Percentiles rank a stretch among this genome's conserved stretches.
Evolutionary conservation across 2,888 invertebrate genomes (phyloP).

Genomic region (Flabesymbios commensalis): DNA sequence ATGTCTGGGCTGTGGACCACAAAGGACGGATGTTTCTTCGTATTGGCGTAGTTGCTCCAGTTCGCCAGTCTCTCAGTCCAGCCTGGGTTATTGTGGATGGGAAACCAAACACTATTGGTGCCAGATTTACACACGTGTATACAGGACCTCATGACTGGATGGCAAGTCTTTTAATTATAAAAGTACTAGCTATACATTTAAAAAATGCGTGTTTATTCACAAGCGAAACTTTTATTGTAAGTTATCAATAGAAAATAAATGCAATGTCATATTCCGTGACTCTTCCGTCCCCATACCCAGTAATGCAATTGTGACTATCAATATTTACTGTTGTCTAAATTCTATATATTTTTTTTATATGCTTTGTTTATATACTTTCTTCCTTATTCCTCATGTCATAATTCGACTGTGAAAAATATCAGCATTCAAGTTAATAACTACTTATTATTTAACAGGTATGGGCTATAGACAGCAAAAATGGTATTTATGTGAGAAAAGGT

Average conservation of each 20-base stretch:
- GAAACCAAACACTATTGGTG: constrained; percentile 40
- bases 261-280: neutral
- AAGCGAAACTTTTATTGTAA: too few species aligned
- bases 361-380: neutral
- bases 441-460: constrained; percentile 61
- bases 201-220: too few species aligned
- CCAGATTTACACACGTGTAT: constrained; percentile 52
- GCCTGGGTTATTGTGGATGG: constrained; percentile 64
- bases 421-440: neutral
- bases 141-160: constrained; percentile 51
- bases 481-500: constrained; percentile 64
- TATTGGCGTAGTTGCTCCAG: constrained; percentile 62
- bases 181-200: too few species aligned
- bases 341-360: too few species aligned
- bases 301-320: too few species aligned
- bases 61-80: constrained; percentile 59
- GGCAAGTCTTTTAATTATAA: too few species aligned
- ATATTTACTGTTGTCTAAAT: too few species aligned
- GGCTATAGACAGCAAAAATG: constrained; percentile 64
- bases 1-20: constrained; percentile 65
- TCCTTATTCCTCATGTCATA: neutral
- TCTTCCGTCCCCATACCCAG: too few species aligned
- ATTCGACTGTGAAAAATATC: neutral
- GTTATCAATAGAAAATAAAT: too few species aligned
- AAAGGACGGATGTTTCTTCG: constrained; percentile 63